Conservation (phyloP, 2,888 invertebrate genomes). For the Diogma glabrata region DNA sequence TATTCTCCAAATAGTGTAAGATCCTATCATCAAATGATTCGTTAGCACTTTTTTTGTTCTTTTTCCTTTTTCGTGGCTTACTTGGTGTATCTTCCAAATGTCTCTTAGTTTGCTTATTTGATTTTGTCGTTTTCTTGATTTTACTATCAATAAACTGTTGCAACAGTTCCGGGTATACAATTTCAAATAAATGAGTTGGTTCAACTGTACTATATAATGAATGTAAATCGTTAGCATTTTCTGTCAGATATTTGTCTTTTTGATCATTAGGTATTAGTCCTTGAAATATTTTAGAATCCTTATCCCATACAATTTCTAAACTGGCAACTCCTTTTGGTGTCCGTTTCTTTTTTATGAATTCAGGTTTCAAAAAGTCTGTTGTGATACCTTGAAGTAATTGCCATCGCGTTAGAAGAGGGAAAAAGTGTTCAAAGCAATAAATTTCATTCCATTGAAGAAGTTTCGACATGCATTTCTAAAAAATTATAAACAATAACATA, state of each 20-base stretch:
- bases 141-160: slow-evolving; percentile 44
- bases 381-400: slow-evolving; percentile 46
- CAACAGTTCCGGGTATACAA: slow-evolving; percentile 52
- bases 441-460: slow-evolving; percentile 63
- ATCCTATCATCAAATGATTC: too few species aligned
- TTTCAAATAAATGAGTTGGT: slow-evolving; percentile 48
- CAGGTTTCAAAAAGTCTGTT: slow-evolving; percentile 36
- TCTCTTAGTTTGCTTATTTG: too few species aligned
- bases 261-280: slow-evolving; percentile 49
- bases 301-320: slow-evolving; percentile 61
- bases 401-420: slow-evolving; percentile 67
- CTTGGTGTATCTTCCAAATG: too few species aligned
- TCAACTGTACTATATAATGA: slow-evolving; percentile 56
- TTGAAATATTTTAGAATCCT: slow-evolving; percentile 43
- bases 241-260: slow-evolving; percentile 36
- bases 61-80: too few species aligned
- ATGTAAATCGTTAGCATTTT: slow-evolving; percentile 37
- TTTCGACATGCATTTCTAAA: slow-evolving; percentile 50
- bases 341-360: slow-evolving; percentile 45
- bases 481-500: too few species aligned
- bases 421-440: slow-evolving; percentile 65
- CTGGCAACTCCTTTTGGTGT: slow-evolving; percentile 50
- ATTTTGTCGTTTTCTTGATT: too few species aligned
- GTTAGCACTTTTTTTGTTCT: too few species aligned
- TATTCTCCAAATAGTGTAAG: too few species aligned